phyloP scores from a whole-genome alignment of 2,797 vertebrate genomes.

The Chloroceryle inda region DNA sequence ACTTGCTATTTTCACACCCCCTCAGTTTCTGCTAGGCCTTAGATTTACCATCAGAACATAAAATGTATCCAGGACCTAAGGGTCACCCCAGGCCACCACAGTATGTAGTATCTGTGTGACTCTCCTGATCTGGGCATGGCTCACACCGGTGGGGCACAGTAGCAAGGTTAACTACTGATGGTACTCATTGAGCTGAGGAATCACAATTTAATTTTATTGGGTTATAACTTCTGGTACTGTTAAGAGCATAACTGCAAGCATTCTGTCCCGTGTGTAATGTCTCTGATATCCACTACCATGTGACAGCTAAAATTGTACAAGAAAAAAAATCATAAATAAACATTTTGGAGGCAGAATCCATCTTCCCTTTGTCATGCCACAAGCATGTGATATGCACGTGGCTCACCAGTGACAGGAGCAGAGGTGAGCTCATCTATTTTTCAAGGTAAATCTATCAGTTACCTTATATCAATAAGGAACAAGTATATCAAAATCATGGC shows the following conservation, averaged over 20 bases:
- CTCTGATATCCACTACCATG: slow-evolving; percentile 15
- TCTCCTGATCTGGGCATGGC: background rate
- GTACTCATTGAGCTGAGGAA: background rate
- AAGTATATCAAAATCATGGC: background rate
- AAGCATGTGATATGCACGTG: slow-evolving; percentile 54
- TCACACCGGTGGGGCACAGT: background rate
- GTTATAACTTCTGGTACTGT: background rate
- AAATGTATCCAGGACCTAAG: background rate
- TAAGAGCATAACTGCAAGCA: background rate
- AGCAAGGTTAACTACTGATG: background rate
- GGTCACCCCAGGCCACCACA: background rate
- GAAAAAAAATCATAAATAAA: slow-evolving; percentile 12
- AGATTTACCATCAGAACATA: background rate
- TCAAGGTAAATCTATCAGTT: background rate
- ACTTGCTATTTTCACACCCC: background rate
- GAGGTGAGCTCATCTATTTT: slow-evolving; percentile 28
- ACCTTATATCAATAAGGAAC: background rate
- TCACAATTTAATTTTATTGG: background rate
- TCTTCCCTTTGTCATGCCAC: slow-evolving; percentile 61
- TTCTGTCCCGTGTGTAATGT: background rate
- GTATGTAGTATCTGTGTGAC: background rate
- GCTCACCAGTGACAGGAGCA: slow-evolving; percentile 15
- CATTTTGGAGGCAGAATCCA: background rate
- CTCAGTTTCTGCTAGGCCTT: background rate
- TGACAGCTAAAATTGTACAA: slow-evolving; percentile 46